Conservation (phyloP, 2,888 invertebrate genomes). For the Eurytoma adleriae region DNA sequence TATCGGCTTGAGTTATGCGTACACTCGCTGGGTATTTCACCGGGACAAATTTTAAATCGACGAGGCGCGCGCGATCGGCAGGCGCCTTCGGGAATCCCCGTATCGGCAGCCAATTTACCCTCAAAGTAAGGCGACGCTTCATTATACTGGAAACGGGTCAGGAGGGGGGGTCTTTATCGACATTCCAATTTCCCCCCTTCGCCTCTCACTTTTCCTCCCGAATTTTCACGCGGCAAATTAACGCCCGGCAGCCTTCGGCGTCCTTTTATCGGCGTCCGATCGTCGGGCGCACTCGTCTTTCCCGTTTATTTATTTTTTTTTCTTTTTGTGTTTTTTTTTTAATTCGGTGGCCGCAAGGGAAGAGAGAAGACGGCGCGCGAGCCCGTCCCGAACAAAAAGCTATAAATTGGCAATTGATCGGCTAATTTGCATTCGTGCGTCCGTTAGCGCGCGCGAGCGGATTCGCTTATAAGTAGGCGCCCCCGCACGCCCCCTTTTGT, state of each 20-base stretch:
- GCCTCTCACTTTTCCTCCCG: neutral
- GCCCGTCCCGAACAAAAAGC: constrained; percentile 14
- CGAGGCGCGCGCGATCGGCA: too few species aligned
- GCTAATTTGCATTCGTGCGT: constrained; percentile 51
- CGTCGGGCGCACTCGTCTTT: constrained; percentile 2
- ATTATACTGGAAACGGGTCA: too few species aligned
- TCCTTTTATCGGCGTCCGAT: neutral
- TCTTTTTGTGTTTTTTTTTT: too few species aligned
- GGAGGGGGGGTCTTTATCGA: too few species aligned
- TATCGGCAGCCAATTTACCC: too few species aligned
- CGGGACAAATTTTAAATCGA: too few species aligned
- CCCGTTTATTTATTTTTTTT: constrained; percentile 2
- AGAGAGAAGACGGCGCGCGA: neutral
- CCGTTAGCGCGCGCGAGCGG: neutral
- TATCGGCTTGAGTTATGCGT: too few species aligned
- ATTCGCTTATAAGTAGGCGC: constrained; percentile 27
- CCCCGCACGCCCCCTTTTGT: constrained; percentile 18
- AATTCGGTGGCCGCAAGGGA: constrained; percentile 26
- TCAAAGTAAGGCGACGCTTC: too few species aligned
- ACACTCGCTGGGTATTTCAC: too few species aligned
- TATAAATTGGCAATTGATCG: constrained; percentile 54
- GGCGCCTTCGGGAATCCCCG: too few species aligned
- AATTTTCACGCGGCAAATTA: constrained; percentile 18
- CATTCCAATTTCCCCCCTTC: neutral
- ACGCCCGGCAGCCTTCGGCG: neutral